A percentile compares a stretch with the other conserved stretches of the same genome.
Evolutionary conservation across 1,140 invertebrate genomes (phyloP).

Genomic region (Ridgeia piscesae): DNA sequence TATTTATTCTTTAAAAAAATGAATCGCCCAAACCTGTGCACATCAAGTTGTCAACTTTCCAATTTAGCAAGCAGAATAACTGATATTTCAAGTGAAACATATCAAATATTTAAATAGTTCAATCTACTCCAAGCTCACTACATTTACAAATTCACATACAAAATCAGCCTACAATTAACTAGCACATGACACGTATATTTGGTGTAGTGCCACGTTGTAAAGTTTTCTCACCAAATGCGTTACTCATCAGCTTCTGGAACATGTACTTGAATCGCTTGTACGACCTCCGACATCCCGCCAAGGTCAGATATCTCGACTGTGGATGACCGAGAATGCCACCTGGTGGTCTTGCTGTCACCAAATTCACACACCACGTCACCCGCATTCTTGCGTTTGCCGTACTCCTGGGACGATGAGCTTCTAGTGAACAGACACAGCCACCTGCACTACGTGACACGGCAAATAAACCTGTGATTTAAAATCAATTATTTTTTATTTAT

Average conservation of each 20-base stretch:
- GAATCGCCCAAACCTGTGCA: no score
- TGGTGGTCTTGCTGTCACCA: constrained; percentile 28
- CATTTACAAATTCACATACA: background rate
- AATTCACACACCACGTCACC: constrained; percentile 62
- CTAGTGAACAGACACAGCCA: constrained; percentile 25
- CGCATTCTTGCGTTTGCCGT: constrained; percentile 61
- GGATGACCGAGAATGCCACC: background rate
- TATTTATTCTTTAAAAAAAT: no score
- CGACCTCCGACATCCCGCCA: background rate
- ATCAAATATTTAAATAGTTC: no score
- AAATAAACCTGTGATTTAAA: background rate
- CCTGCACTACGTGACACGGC: no score
- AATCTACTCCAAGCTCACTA: background rate
- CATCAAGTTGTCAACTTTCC: no score
- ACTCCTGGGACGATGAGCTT: constrained; percentile 61
- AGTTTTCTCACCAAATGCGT: constrained; percentile 45
- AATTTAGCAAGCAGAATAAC: no score
- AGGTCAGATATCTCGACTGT: background rate
- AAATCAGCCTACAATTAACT: background rate
- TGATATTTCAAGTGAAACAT: no score
- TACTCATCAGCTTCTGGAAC: constrained; percentile 63
- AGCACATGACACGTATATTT: background rate
- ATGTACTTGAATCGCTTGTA: constrained; percentile 55
- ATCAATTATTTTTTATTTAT: background rate
- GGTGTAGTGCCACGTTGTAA: background rate